Percentiles rank a stretch among this genome's conserved stretches.
Evolutionary conservation across 2,888 invertebrate genomes (phyloP).

Genomic region (Hedya salicella): DNA sequence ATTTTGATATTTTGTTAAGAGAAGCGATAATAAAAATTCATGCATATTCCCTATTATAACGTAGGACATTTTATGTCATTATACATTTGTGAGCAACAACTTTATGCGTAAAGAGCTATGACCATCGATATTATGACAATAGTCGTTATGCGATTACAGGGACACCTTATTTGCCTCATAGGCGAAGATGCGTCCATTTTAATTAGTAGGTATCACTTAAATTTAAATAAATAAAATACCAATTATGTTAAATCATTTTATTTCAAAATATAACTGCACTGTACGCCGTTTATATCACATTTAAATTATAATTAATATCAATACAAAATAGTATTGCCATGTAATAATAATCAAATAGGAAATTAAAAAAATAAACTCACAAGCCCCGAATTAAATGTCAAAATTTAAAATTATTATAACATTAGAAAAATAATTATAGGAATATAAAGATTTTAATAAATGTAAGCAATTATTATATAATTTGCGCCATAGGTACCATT

Average conservation of each 20-base stretch:
- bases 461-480: slow-evolving; percentile 7
- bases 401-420: slow-evolving; percentile 13
- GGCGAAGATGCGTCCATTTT: too few relatives aligned
- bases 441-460: background rate
- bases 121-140: too few relatives aligned
- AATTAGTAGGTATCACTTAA: too few relatives aligned
- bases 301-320: slow-evolving; percentile 30
- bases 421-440: background rate
- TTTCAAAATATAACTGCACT: slow-evolving; percentile 32
- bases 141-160: too few relatives aligned
- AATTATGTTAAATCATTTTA: background rate
- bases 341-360: slow-evolving; percentile 10
- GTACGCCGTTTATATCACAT: slow-evolving; percentile 15
- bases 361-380: background rate
- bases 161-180: too few relatives aligned
- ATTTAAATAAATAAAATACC: too few relatives aligned
- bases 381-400: slow-evolving; percentile 19
- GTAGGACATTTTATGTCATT: too few relatives aligned
- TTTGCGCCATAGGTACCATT: slow-evolving; percentile 22
- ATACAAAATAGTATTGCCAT: slow-evolving; percentile 22
- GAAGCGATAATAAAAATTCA: too few relatives aligned
- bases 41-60: too few relatives aligned
- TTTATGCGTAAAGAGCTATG: too few relatives aligned
- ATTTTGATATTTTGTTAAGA: too few relatives aligned
- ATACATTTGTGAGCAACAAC: too few relatives aligned